Base-by-base conservation (phyloP, 2,797 vertebrate genomes). In the Trematomus bernacchii region DNA sequence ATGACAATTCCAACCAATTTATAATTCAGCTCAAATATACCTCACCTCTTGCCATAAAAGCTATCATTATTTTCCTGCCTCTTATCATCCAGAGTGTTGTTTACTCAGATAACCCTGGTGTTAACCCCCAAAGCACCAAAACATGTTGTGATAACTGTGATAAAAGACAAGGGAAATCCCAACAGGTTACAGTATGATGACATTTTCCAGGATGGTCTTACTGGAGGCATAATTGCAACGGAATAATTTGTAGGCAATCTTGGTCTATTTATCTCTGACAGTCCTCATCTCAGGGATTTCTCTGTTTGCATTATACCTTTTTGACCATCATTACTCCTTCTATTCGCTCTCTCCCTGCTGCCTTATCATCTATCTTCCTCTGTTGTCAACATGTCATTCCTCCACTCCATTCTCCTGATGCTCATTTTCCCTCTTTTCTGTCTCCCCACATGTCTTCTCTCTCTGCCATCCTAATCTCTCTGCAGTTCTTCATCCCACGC, bases 301-400 rank as follows among this genome's bases (percentile, higher is more conserved):
- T 66, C 67, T 80, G 60, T 82, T 68, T 84, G 82, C 79, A 77
- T 85, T 71, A 77, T 46, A 50, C 77, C 68, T 90, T 48, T 82
- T 73, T 64, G 79, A 83, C 82, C 77, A 69, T 69, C 71, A 80
- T 87, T 70, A 68, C 43, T 74, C 51, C 74, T 42, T 77, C 72
- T 30, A 4, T 55, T 64, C 50, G 50, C 21, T 77, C 74, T 77
- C 74, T 43, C 76, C 66, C 75, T 63, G 57, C 82, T 37, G 62
- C 79, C 83, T 85, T 69, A 80, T 88, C 84, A 85, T 90, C 80
- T 14, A 60, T 84, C 86, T 83, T 81, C 67, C 83, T 79, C 71
- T 43, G 50, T 71, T 89, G 82, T 87, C 86, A 87, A 75, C 80
- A 70, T 77, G 82, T 82, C 83, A 84, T 83, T 71, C 75, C 78